These are phyloP conservation scores for Cephus pygmeus DNA, from an alignment of 2,888 invertebrate species.

Conservation along the genomic window DNA sequence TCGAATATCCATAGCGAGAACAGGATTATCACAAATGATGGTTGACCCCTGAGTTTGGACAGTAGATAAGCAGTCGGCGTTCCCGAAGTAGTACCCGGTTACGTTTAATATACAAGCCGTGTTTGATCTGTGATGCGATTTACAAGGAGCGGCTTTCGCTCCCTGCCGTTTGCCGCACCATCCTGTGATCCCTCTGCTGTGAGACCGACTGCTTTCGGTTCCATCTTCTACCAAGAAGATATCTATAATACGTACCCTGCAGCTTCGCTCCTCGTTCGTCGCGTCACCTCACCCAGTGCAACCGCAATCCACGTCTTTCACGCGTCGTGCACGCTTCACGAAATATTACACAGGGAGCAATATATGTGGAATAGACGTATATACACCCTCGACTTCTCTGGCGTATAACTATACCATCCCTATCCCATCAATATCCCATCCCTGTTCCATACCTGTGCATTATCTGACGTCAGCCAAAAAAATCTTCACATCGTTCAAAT, in stretches of 20 bases:
- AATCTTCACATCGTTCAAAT: no score
- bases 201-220: slow-evolving; percentile 52
- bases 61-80: slow-evolving; percentile 42
- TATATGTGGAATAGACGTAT: not conserved
- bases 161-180: slow-evolving; percentile 40
- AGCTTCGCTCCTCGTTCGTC: slow-evolving; percentile 15
- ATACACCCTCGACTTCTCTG: not conserved
- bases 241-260: slow-evolving; percentile 32
- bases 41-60: slow-evolving; percentile 25
- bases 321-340: slow-evolving; percentile 49
- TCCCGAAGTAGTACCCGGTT: slow-evolving; percentile 34
- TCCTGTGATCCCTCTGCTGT: slow-evolving; percentile 66
- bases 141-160: slow-evolving; percentile 48
- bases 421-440: no score
- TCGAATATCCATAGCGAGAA: not conserved
- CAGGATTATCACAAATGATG: not conserved
- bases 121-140: slow-evolving; percentile 66
- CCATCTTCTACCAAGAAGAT: slow-evolving; percentile 30
- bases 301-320: slow-evolving; percentile 49
- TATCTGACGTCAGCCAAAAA: no score
- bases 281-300: slow-evolving; percentile 34
- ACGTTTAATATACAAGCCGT: slow-evolving; percentile 63
- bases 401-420: no score
- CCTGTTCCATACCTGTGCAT: no score
- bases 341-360: slow-evolving; percentile 42